phyloP scores from a whole-genome alignment of 2,797 vertebrate species.

The Bovichtus variegatus region DNA sequence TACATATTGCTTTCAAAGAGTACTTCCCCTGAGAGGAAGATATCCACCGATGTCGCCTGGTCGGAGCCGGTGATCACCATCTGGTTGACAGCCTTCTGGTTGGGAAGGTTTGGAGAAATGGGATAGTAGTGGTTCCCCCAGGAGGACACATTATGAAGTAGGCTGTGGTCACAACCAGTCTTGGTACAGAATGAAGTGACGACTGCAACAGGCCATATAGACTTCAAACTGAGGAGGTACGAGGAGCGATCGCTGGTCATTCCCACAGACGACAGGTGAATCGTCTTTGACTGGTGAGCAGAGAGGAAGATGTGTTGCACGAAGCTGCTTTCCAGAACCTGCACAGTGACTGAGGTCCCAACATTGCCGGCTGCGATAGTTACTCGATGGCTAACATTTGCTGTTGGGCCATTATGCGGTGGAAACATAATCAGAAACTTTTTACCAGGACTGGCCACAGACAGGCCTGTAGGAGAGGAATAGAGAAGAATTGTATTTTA shows the following conservation, averaged over 20 bases:
- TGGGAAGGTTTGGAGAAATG: conserved; percentile 39
- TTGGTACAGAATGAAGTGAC: conserved; percentile 41
- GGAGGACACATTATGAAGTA: conserved; percentile 50
- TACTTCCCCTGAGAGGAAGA: conserved; percentile 47
- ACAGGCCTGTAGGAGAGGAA: conserved; percentile 35
- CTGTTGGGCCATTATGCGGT: conserved; percentile 40
- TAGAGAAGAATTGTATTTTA: too few species aligned
- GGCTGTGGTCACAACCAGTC: conserved; percentile 48
- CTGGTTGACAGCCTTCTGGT: conserved; percentile 43
- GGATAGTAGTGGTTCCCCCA: conserved; percentile 50
- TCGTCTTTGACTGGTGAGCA: conserved; percentile 23
- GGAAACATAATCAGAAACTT: conserved; percentile 55
- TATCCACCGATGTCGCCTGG: conserved; percentile 32
- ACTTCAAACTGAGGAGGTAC: conserved; percentile 34
- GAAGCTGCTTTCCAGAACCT: conserved; percentile 44
- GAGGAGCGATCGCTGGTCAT: conserved; percentile 28
- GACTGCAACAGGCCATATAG: conserved; percentile 19
- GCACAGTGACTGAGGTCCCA: conserved; percentile 41
- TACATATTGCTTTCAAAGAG: conserved; percentile 37
- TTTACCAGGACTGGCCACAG: conserved; percentile 22
- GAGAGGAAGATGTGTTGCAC: conserved; percentile 25
- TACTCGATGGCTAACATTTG: conserved; percentile 30
- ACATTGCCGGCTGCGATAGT: conserved; percentile 33
- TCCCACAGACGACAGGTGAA: conserved; percentile 30
- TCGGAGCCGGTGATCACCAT: conserved; percentile 55